Evolutionary conservation across 2,113 vertebrate species (phyloP).

Genomic region (Lophura nycthemera): DNA sequence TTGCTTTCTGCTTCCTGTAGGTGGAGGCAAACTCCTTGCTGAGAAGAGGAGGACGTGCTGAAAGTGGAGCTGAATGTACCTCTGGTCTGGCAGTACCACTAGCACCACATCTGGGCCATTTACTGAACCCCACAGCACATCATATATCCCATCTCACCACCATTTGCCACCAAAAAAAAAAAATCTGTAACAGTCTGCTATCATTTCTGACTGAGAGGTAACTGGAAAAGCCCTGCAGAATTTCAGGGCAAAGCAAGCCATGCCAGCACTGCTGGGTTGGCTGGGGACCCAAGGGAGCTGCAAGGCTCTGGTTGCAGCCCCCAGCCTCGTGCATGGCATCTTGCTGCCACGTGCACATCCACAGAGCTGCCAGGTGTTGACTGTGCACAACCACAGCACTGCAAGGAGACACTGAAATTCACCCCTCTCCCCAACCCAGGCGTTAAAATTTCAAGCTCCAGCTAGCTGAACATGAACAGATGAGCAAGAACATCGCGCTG

Average conservation of each 20-base stretch:
- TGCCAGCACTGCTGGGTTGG: neutral
- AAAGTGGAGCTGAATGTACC: neutral
- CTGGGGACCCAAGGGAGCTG: no score
- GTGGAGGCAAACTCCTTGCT: constrained; percentile 81
- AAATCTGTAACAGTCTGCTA: no score
- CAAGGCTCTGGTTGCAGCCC: neutral
- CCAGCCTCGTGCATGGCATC: neutral
- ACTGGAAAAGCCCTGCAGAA: neutral
- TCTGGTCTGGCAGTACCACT: neutral
- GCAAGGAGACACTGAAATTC: constrained; percentile 53
- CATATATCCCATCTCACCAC: fast-evolving
- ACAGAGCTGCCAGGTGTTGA: neutral
- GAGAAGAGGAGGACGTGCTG: neutral
- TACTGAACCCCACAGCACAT: neutral
- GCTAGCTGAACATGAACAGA: constrained; percentile 61
- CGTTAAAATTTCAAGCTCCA: constrained; percentile 65
- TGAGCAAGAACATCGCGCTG: constrained; percentile 63
- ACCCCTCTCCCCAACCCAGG: constrained; percentile 49
- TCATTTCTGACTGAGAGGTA: neutral
- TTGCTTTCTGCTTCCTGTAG: constrained; percentile 77
- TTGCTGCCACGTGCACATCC: neutral
- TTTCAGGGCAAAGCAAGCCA: neutral
- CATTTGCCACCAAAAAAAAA: neutral
- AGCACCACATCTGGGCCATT: fast-evolving
- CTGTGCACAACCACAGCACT: neutral